Evolutionary conservation across 2,888 invertebrate genomes (phyloP).

Genomic region (Anthrax anthrax): DNA sequence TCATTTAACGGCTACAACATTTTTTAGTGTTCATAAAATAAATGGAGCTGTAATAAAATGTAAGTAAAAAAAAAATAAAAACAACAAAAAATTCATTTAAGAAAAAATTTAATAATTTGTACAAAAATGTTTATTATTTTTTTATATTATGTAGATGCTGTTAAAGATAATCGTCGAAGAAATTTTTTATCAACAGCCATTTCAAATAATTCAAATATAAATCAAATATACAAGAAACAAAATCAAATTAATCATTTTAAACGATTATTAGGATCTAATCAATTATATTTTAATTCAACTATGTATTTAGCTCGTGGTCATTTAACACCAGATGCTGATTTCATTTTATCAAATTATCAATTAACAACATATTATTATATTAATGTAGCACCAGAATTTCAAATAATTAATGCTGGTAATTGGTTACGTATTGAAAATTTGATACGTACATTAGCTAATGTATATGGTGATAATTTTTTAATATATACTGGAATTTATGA

Average conservation of each 20-base stretch:
- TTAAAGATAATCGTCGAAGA: constrained; percentile 21
- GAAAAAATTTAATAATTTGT: constrained; percentile 8
- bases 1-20: constrained; percentile 20
- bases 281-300: constrained; percentile 23
- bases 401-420: constrained; percentile 34
- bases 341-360: constrained; percentile 32
- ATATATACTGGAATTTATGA: constrained; percentile 35
- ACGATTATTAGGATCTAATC: constrained; percentile 8
- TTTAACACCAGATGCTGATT: constrained; percentile 37
- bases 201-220: constrained; percentile 15
- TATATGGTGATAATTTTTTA: constrained; percentile 22
- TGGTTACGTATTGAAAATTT: constrained; percentile 34
- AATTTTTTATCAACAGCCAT: constrained; percentile 27
- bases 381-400: constrained; percentile 37
- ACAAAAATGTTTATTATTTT: not conserved
- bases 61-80: constrained; percentile 18
- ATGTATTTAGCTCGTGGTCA: constrained; percentile 35
- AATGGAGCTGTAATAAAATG: constrained; percentile 29
- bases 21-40: constrained; percentile 28
- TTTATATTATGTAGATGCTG: constrained; percentile 7
- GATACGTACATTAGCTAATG: constrained; percentile 26
- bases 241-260: constrained; percentile 25
- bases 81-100: constrained; percentile 7
- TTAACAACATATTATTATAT: constrained; percentile 36
- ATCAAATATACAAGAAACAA: constrained; percentile 21